Conservation (phyloP, 2,888 invertebrate species). For the Atrina japonica region DNA sequence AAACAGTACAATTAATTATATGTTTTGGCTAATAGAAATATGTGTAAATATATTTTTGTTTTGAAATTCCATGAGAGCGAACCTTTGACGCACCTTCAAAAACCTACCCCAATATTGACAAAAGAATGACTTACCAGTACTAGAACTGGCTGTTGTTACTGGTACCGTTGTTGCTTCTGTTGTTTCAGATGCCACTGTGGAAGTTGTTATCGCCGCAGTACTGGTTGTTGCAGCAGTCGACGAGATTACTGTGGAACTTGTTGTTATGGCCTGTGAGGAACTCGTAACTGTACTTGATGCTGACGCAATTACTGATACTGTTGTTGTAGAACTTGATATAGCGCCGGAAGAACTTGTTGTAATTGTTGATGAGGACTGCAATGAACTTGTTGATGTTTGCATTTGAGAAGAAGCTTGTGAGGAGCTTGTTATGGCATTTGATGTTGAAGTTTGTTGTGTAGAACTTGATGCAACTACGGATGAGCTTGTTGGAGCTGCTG, state of each 20-base stretch:
- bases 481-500: background rate
- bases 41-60: no score
- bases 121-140: no score
- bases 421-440: background rate
- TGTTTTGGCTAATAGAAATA: no score
- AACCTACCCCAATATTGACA: no score
- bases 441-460: background rate
- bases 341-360: background rate
- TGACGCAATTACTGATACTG: background rate
- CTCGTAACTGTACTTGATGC: background rate
- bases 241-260: conserved; percentile 10
- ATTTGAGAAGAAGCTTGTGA: background rate
- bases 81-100: no score
- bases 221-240: background rate
- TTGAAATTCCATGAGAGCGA: no score
- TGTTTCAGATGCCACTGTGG: background rate
- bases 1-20: no score
- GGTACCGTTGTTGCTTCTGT: background rate
- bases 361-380: background rate
- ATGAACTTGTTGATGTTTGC: background rate
- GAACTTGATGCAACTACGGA: background rate
- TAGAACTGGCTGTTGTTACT: background rate
- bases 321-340: background rate
- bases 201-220: background rate
- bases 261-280: background rate